Base-by-base conservation (phyloP, 2,797 vertebrate species). In the Pitangus sulphuratus region DNA sequence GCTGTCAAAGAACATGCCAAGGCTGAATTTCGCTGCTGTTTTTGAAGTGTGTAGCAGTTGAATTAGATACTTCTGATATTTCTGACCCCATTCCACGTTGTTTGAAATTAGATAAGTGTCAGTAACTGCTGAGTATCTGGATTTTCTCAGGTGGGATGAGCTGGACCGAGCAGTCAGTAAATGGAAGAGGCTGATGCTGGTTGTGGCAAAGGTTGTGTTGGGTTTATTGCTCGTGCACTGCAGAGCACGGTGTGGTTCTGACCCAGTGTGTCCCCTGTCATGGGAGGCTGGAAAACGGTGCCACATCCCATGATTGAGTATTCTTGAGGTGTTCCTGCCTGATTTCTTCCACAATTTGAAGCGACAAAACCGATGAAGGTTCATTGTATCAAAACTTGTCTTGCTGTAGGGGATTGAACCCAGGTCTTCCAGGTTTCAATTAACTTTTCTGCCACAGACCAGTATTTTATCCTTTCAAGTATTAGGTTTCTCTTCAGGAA, bases 251-350 rank as follows among this genome's bases (percentile, higher is more conserved):
- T 20, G 9, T 25, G 19, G 19, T 33, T 78, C 83, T 87, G 39
- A 87, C 31, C 25, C 7, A 15, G 61, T 5, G 12, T 45, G 8
- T 11, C 35, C 53, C 5, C 11, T 77, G 2, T 45, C 44, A 2
- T 28, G 11, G 33, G 18, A 33, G 30, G 20, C 9, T 6, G 5
- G 53, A 80, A 68, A 47, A 17, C 2, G 11, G n/a, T 35, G 25
- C 26, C 42, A 18, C 4, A 1, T 3, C 4, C 7, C 0, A 0
- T n/a, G 33, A 17, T 20, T 0, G 0, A 37, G 44, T 64, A 6
- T 74, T 93, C 35, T 24, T n/a, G 47, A 25, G n/a, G 8, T 37
- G 28, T 62, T 84, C 24, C 24, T 58, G 35, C 3, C 1, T 44
- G 35, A 42, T 60, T 75, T 26, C 39, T 37, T 78, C 31, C 21